Base-by-base conservation (phyloP, 2,113 vertebrate species). In the Chamaea fasciata region DNA sequence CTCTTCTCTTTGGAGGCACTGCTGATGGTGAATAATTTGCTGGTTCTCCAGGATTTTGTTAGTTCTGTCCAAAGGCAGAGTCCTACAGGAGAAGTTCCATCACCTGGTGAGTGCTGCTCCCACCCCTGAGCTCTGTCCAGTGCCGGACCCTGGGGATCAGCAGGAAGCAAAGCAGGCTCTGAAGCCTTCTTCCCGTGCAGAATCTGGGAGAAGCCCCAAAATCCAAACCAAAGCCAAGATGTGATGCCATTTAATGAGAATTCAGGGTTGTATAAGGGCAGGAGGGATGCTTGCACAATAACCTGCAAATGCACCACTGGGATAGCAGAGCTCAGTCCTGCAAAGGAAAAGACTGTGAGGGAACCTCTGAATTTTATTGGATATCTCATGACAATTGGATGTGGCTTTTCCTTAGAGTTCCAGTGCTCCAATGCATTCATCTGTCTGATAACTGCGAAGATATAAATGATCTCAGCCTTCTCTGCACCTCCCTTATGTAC, bases 81-180 rank as follows among this genome's bases (percentile, higher is more conserved):
- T 17, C 30, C n/a, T 7, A 0, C 3, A 4, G 59, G 59, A 22
- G 14, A 42, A 6, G 5, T 8, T 35, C 70, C 63, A 1, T 1
- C 12, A 4, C 5, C 20, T 63, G 47, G 30, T 30, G 21, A 16
- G 62, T 52, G 30, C 79, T 64, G n/a, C 23, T 12, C 1, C 14
- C 1, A 13, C 10, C 49, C 31, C 64, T 7, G 20, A 57, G 23
- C 2, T 0, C 22, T 15, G 49, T 10, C 33, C 24, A 5, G 9
- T 2, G 44, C 44, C 33, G 42, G 63, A 9, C 30, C 60, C 19
- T 21, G 19, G 0, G 27, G 12, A 5, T 15, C 49, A 21, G 44
- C 56, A n/a, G 71, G 14, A 19, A 44, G 26, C 41, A 65, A 52
- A 46, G 41, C 64, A 15, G 22, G 4, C 27, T 56, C 6, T 24